A percentile compares a stretch with the other conserved stretches of the same genome.
These are phyloP conservation scores for Ambastaia sidthimunki DNA, from an alignment of 2,797 vertebrate genomes.

Conservation along the genomic window DNA sequence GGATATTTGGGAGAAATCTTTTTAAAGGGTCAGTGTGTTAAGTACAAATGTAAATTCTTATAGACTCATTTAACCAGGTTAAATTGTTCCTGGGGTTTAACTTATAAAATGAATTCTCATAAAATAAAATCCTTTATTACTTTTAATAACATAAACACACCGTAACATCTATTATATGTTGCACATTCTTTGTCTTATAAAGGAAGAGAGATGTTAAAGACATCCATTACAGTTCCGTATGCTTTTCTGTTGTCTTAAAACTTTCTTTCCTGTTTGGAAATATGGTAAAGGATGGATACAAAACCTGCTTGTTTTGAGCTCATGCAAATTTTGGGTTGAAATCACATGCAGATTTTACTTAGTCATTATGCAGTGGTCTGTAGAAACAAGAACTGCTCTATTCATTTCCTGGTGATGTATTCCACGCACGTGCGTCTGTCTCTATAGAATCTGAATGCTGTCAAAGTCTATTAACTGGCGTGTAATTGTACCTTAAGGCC, in stretches of 20 bases:
- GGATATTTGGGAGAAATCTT: neutral
- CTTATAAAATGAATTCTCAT: too few species aligned
- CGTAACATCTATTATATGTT: too few species aligned
- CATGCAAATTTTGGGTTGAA: neutral
- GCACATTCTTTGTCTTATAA: too few species aligned
- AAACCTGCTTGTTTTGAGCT: neutral
- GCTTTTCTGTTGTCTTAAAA: neutral
- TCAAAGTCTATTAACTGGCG: constrained; percentile 41
- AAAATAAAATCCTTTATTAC: too few species aligned
- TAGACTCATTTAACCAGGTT: neutral
- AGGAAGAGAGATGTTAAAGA: too few species aligned
- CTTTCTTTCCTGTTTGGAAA: neutral
- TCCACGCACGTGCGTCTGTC: neutral
- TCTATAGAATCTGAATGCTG: constrained; percentile 33
- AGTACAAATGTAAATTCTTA: neutral
- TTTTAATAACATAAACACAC: too few species aligned
- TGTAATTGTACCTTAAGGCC: constrained; percentile 38
- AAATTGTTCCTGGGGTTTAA: neutral
- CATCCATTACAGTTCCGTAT: too few species aligned
- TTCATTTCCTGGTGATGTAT: neutral
- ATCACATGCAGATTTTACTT: neutral
- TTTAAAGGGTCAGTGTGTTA: neutral
- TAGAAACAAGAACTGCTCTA: neutral
- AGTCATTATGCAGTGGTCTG: neutral
- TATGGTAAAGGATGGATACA: neutral